Percentiles rank a stretch among this genome's conserved stretches.
Evolutionary conservation across 1,140 invertebrate species (phyloP).

Genomic region (Colletes latitarsis): DNA sequence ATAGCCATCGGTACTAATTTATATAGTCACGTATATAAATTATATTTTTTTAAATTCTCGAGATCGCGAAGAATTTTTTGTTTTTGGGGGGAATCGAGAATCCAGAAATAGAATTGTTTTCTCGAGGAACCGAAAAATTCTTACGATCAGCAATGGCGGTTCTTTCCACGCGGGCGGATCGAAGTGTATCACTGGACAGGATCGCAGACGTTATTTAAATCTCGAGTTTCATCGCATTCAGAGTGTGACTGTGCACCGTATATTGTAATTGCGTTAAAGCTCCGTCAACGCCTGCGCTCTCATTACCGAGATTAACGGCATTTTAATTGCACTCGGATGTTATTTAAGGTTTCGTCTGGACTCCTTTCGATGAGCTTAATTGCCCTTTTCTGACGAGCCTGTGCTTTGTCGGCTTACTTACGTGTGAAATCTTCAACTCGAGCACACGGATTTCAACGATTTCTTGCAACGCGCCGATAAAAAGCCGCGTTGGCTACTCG

Average conservation of each 20-base stretch:
- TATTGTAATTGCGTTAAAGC: constrained; percentile 63
- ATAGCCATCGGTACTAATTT: no score
- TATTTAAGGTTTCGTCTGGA: constrained; percentile 23
- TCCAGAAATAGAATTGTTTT: no score
- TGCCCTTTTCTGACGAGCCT: not conserved
- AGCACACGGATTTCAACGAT: not conserved
- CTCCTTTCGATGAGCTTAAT: constrained; percentile 27
- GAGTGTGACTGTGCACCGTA: constrained; percentile 74
- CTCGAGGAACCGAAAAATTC: no score
- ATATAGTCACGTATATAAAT: no score
- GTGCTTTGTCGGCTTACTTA: not conserved
- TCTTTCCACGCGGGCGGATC: constrained; percentile 21
- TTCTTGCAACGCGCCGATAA: no score
- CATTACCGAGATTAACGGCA: constrained; percentile 69
- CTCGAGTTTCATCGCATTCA: constrained; percentile 70
- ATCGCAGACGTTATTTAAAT: constrained; percentile 68
- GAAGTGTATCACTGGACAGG: constrained; percentile 26
- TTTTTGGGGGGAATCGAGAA: no score
- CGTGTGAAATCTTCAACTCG: not conserved
- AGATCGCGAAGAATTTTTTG: no score
- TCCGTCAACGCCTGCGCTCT: constrained; percentile 58
- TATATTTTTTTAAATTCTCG: no score
- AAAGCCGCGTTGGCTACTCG: no score
- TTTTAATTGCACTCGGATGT: constrained; percentile 70
- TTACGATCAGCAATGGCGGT: not conserved